These are phyloP conservation scores for Mobula birostris DNA, from an alignment of 2,113 vertebrate genomes.

Conservation along the genomic window DNA sequence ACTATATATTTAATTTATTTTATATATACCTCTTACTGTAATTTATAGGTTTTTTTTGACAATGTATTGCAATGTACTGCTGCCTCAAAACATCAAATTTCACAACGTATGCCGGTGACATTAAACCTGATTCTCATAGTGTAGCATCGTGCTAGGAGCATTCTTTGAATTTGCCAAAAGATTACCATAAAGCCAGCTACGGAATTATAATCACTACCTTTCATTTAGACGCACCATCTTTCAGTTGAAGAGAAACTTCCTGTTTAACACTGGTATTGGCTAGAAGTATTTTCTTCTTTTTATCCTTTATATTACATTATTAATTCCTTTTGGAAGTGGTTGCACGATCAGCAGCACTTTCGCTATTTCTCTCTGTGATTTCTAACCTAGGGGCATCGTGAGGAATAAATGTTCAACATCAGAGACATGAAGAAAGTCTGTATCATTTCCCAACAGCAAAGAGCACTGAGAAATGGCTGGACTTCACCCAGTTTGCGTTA, in stretches of 20 bases:
- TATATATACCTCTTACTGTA: too few relatives aligned
- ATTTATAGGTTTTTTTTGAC: too few relatives aligned
- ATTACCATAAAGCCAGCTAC: background rate
- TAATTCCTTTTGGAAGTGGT: background rate
- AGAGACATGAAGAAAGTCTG: background rate
- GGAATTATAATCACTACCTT: background rate
- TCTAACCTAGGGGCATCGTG: background rate
- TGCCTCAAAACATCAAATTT: too few relatives aligned
- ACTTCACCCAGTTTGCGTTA: conserved; percentile 28
- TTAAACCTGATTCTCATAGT: background rate
- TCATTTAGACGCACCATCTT: background rate
- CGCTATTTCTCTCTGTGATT: background rate
- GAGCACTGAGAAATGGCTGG: background rate
- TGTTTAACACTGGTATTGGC: background rate
- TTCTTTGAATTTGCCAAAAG: background rate
- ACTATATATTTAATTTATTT: too few relatives aligned
- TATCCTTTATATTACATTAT: background rate
- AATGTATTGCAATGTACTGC: too few relatives aligned
- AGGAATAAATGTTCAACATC: background rate
- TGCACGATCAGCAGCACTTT: background rate
- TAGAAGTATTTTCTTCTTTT: background rate
- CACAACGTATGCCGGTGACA: too few relatives aligned
- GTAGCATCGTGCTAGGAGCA: background rate
- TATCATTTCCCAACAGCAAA: conserved; percentile 8
- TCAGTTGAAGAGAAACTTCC: background rate